Percentiles rank a stretch among this genome's conserved stretches.
These are phyloP conservation scores for Lysandra coridon DNA, from an alignment of 2,888 invertebrate genomes.

Conservation along the genomic window DNA sequence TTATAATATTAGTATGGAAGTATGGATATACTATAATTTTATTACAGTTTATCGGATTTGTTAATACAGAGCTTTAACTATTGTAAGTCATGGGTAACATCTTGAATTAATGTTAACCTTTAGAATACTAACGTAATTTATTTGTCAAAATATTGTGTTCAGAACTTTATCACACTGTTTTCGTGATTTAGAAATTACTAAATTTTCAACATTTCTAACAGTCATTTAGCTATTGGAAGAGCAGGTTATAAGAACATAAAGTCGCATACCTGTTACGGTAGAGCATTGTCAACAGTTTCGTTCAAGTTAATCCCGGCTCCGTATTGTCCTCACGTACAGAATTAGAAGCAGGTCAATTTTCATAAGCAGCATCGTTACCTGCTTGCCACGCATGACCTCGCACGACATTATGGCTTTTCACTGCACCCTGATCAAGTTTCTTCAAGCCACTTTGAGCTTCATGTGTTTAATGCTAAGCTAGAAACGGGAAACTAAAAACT, in stretches of 20 bases:
- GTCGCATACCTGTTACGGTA: background rate
- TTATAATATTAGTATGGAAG: too few relatives aligned
- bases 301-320: constrained; percentile 10
- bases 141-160: too few relatives aligned
- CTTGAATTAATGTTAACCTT: too few relatives aligned
- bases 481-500: background rate
- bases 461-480: background rate
- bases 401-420: constrained; percentile 38
- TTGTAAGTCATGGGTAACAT: too few relatives aligned
- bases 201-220: background rate
- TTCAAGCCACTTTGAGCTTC: background rate
- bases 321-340: constrained; percentile 41
- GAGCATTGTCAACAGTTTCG: constrained; percentile 27
- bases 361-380: constrained; percentile 44
- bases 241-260: background rate
- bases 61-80: too few relatives aligned
- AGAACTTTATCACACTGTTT: too few relatives aligned
- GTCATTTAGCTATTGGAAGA: background rate
- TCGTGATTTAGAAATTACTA: too few relatives aligned
- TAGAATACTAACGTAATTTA: too few relatives aligned
- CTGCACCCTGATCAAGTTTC: constrained; percentile 35
- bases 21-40: too few relatives aligned
- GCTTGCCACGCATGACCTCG: constrained; percentile 41
- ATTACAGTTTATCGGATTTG: too few relatives aligned
- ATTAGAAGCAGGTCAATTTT: constrained; percentile 44